Evolutionary conservation across 2,797 vertebrate species (phyloP).

Genomic region (Periparus ater): DNA sequence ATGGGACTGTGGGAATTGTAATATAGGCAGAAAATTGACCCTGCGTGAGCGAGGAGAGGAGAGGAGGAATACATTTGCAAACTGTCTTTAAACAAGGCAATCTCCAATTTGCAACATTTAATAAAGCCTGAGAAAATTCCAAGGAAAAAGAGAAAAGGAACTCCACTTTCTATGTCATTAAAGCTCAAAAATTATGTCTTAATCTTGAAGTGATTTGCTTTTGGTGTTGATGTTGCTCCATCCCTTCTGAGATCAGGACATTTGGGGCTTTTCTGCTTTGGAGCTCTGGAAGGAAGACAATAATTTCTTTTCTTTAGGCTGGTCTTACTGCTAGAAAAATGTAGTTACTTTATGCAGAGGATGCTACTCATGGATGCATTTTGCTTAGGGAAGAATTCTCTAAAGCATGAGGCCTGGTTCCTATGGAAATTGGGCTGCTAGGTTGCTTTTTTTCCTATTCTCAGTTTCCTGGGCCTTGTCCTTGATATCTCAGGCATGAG

Average conservation of each 20-base stretch:
- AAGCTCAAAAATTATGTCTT: background rate
- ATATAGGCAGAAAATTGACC: constrained; percentile 47
- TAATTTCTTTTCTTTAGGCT: background rate
- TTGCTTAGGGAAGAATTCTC: background rate
- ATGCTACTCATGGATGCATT: background rate
- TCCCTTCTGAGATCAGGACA: background rate
- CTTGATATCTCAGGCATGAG: background rate
- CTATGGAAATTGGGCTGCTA: background rate
- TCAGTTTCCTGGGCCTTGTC: background rate
- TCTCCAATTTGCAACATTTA: background rate
- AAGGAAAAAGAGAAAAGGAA: background rate
- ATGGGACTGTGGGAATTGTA: constrained; percentile 24
- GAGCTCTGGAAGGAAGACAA: background rate
- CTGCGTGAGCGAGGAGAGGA: background rate
- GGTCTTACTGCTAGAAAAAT: background rate
- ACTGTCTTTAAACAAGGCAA: background rate
- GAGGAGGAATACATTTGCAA: background rate
- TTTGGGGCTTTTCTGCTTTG: background rate
- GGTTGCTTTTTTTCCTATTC: background rate
- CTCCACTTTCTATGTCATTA: background rate
- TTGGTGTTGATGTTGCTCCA: background rate
- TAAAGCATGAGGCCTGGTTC: background rate
- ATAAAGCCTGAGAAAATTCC: background rate
- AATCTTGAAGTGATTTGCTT: background rate
- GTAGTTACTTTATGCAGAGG: background rate